These are phyloP conservation scores for Mastacembelus armatus DNA, from an alignment of 2,797 vertebrate species.

Conservation along the genomic window DNA sequence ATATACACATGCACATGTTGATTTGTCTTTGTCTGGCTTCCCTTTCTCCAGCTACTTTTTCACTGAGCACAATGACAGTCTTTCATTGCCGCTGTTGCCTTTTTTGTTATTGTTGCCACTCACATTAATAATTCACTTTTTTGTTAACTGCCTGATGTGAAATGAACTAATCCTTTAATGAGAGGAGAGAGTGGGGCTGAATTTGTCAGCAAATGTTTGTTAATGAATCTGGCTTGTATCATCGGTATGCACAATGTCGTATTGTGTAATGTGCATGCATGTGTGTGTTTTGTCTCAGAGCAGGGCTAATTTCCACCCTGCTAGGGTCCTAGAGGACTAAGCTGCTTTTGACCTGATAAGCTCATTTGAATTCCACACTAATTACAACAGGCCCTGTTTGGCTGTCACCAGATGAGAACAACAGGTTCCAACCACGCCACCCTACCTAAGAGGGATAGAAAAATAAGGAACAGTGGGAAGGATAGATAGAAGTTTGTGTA, in stretches of 20 bases:
- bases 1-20: constrained; percentile 6
- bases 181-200: constrained; percentile 65
- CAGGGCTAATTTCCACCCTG: constrained; percentile 80
- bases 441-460: constrained; percentile 42
- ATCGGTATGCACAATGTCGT: constrained; percentile 79
- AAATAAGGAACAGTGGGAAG: constrained; percentile 20
- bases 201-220: constrained; percentile 76
- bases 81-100: constrained; percentile 49
- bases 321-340: constrained; percentile 83
- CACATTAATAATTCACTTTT: constrained; percentile 75
- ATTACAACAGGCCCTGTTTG: constrained; percentile 80
- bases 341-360: constrained; percentile 88
- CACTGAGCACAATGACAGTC: constrained; percentile 60
- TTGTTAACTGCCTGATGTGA: constrained; percentile 75
- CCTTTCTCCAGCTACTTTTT: constrained; percentile 51
- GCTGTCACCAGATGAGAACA: constrained; percentile 77
- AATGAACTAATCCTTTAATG: constrained; percentile 79
- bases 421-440: constrained; percentile 67
- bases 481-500: constrained; percentile 16
- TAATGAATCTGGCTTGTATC: constrained; percentile 77
- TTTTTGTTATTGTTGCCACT: constrained; percentile 64
- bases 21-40: constrained; percentile 27
- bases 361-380: constrained; percentile 87
- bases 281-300: constrained; percentile 68
- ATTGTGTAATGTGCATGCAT: constrained; percentile 64